Evolutionary conservation across 2,113 vertebrate species (phyloP).

Genomic region (Tyrannus savana): DNA sequence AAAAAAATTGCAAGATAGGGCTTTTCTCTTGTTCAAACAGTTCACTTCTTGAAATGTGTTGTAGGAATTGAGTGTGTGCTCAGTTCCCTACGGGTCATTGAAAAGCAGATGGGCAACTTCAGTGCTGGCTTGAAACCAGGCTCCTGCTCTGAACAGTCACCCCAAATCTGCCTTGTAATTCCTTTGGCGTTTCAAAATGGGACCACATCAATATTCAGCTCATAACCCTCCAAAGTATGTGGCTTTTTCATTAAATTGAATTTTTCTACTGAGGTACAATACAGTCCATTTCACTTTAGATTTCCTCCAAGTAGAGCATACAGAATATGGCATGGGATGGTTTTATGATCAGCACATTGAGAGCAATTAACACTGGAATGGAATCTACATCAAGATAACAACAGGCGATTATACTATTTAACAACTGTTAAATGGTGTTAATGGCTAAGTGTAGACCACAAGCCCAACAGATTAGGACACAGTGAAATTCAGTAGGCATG

Average conservation of each 20-base stretch:
- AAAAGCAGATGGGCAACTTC: not conserved
- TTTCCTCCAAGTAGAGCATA: not conserved
- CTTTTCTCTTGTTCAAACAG: not conserved
- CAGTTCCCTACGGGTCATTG: not conserved
- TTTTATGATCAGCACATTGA: constrained; percentile 29
- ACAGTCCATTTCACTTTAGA: not conserved
- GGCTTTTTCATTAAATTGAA: not conserved
- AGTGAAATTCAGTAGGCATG: not conserved
- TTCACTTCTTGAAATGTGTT: not conserved
- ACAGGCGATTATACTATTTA: constrained; percentile 36
- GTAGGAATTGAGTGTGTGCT: not conserved
- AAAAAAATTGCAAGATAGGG: not conserved
- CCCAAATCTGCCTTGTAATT: not conserved
- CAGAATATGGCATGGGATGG: not conserved
- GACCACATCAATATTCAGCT: not conserved
- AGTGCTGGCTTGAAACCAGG: not conserved
- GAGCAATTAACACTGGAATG: constrained; percentile 31
- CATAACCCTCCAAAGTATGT: not conserved
- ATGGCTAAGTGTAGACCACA: constrained; percentile 1
- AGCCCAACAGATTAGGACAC: not conserved
- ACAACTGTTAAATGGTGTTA: constrained; percentile 53
- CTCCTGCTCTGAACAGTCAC: not conserved
- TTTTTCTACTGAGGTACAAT: constrained; percentile 6
- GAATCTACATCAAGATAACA: constrained; percentile 19
- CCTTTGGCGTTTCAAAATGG: not conserved